These are phyloP conservation scores for Oenanthe oenanthe DNA, from an alignment of 2,113 vertebrate species.

Conservation along the genomic window DNA sequence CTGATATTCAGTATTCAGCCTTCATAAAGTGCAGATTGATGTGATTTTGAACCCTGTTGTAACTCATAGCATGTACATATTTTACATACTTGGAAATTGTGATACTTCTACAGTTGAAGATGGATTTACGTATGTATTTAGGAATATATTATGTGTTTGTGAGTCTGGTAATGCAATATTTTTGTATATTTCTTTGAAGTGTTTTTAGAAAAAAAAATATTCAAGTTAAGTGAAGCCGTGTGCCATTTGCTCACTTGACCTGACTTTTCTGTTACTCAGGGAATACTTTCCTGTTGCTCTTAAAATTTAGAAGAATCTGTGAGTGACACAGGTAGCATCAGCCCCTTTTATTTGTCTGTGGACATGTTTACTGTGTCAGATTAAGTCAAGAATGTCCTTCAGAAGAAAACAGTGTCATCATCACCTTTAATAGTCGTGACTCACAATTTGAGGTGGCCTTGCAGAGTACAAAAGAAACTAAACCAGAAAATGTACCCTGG, in stretches of 20 bases:
- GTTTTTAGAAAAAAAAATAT: neutral
- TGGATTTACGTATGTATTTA: neutral
- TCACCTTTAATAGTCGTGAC: neutral
- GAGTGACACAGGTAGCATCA: neutral
- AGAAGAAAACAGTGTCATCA: neutral
- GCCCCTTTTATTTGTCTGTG: neutral
- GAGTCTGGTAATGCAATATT: neutral
- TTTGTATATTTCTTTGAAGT: neutral
- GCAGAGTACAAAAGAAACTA: neutral
- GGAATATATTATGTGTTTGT: neutral
- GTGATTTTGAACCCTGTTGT: neutral
- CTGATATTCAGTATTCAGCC: neutral
- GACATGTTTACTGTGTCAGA: neutral
- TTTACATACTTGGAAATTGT: neutral
- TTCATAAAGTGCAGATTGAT: neutral
- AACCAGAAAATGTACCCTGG: neutral
- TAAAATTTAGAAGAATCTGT: neutral
- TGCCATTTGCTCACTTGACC: neutral
- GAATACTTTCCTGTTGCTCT: neutral
- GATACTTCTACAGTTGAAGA: neutral
- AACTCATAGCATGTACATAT: neutral
- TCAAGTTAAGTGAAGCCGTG: fast-evolving
- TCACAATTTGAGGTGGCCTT: neutral
- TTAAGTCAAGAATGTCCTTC: neutral
- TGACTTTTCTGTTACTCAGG: neutral